Base-by-base conservation (phyloP, 30 jellyfish, hydroid and myxozoan species). In the Aurelia aurita complex sp. Pacific region DNA sequence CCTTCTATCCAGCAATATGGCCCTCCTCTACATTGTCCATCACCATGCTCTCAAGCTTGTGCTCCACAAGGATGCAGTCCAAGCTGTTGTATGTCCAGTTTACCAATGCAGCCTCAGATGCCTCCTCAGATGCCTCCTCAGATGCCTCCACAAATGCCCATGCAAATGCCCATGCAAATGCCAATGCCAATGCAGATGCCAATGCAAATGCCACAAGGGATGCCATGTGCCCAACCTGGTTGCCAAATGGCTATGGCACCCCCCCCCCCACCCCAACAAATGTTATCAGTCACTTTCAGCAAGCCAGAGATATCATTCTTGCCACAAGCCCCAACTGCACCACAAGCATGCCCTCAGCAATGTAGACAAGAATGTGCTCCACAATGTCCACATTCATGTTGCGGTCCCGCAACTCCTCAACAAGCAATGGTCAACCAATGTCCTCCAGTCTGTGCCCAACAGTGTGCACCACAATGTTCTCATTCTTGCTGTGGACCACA, bases 401-500 rank as follows among this genome's bases (percentile, higher is more conserved):
- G 95, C 36, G 95, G 89, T 23, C 95, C 95, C 2, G 89, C 95
- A 42, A 55, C 89, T 12, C 95, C 95, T 46, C 89, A 66, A 66
- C 95, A 76, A 62, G 85, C 82, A 68, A 67, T 77, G 84, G 79
- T 75, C 54, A 76, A 86, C 36, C 95, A 86, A 54, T 86, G 95
- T 66, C 95, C 95, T 18, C 95, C 57, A 19, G 40, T 86, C 71
- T 86, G 95, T n/a, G 55, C 89, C 72, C 95, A 86, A 78, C 95
- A 86, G 32, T 86, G 95, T 67, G 95, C 95, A 14, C 89, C 95
- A 29, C 89, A 76, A 80, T 86, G 95, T 70, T 77, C 95, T 51
- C 95, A 86, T 74, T 69, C 88, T 16, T 86, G 95, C 70, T 86
- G 95, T 57, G 95, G 95, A 12, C 94, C 94, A 2, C 94, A 85